Evolutionary conservation across 2,888 invertebrate genomes (phyloP), one percentile per base, ranked within the genome.

Genomic region (Omphaloscelis lunosa): DNA sequence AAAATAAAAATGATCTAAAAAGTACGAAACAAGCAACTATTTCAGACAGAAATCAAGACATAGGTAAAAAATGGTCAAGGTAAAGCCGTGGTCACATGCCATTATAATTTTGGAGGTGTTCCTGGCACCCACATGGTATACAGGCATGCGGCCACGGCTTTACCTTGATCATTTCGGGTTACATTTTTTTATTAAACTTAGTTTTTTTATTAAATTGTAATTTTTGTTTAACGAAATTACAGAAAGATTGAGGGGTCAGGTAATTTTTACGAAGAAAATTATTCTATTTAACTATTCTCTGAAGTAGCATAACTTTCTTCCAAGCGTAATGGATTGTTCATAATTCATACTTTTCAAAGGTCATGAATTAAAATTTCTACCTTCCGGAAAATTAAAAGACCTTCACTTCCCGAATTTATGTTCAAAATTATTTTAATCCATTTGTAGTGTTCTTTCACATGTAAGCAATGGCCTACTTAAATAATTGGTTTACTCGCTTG

Each of bases 401-500:
- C 53, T 79, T 71, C 23, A 58, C 45, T 68, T 27, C 72, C 71
- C 56, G 41, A 82, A 83, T 68, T 73, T 73, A 59, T 79, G 71
- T 59, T 72, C 74, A 58, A 69, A 72, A 72, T 41, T 34, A 75
- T 79, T 78, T 79, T 88, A 84, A 77, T 86, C 74, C 75, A 76
- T 84, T 86, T 76, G 65, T 41, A 69, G 73, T 83, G 59, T 86
- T 78, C 75, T 75, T 86, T 88, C 79, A 72, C 67, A 74, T 77
- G 41, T 72, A 62, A 71, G 61, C 78, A 80, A 80, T 78, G 78
- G 27, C 76, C 78, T 84, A 84, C 79, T 82, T 86, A 84, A 71
- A 58, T 89, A 90, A 90, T 90, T 89, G 91, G 89, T 87, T 90
- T 88, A 86, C 81, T 77, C 69, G 67, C 76, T 79, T 85, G 72